A percentile compares a stretch with the other conserved stretches of the same genome.
phyloP scores from a whole-genome alignment of 35 echinoderm and acorn worm genomes.

The Stichopus chloronotus region DNA sequence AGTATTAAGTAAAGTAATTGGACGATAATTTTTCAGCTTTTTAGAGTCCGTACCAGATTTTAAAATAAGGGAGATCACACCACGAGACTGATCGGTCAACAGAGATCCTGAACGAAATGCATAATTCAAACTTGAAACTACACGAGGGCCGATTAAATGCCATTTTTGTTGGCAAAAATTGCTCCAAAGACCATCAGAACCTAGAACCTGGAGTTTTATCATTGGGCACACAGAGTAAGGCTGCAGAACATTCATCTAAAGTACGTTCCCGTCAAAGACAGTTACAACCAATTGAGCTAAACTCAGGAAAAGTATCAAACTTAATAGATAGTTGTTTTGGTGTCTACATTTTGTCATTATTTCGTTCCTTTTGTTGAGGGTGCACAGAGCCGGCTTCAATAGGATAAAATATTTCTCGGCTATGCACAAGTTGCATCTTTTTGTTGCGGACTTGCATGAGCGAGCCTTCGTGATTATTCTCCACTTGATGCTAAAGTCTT shows the following conservation, averaged over 20 bases:
- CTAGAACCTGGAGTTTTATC: constrained; percentile 34
- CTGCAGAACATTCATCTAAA: constrained; percentile 31
- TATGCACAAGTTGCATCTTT: background rate
- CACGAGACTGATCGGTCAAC: background rate
- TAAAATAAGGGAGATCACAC: constrained; percentile 31
- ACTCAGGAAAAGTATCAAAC: too few species aligned
- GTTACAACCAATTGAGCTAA: too few species aligned
- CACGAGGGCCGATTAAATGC: background rate
- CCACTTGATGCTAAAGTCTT: background rate
- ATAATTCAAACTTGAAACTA: background rate
- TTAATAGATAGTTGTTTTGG: too few species aligned
- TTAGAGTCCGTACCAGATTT: constrained; percentile 1
- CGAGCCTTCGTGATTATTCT: background rate
- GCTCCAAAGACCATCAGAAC: background rate
- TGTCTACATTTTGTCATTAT: too few species aligned
- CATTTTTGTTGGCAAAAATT: background rate
- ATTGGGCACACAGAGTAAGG: background rate
- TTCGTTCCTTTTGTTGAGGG: too few species aligned
- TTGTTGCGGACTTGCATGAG: background rate
- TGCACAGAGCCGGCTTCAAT: too few species aligned
- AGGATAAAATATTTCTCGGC: background rate
- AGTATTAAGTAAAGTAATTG: constrained; percentile 32
- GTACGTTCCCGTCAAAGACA: background rate
- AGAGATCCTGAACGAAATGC: background rate
- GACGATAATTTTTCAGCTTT: background rate